Percentiles rank a stretch among this genome's conserved stretches.
Conservation (phyloP, 2,113 vertebrate species). For the Ptilonorhynchus violaceus region DNA sequence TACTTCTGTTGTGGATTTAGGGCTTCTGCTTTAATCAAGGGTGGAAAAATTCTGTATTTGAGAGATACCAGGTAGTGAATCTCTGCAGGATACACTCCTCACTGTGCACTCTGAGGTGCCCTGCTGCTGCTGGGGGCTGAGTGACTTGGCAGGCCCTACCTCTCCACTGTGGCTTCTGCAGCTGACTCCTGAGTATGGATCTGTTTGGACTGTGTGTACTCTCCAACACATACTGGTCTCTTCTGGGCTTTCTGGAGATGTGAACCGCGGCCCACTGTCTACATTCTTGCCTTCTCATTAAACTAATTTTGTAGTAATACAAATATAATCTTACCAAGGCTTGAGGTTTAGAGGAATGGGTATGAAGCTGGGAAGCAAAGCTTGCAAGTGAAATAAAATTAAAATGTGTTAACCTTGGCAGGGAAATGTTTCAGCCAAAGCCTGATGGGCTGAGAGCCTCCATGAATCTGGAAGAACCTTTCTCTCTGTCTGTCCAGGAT, state of each 20-base stretch:
- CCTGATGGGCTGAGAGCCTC: neutral
- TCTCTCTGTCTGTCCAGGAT: neutral
- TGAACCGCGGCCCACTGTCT: neutral
- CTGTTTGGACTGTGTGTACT: neutral
- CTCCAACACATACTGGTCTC: neutral
- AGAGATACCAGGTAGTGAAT: neutral
- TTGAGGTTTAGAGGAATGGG: neutral
- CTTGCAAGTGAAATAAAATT: neutral
- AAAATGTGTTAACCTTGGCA: neutral
- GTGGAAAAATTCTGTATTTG: neutral
- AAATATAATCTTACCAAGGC: neutral
- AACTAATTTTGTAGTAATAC: neutral
- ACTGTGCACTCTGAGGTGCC: neutral
- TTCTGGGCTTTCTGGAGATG: neutral
- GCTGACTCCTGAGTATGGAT: neutral
- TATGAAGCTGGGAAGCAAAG: neutral
- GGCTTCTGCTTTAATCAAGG: neutral
- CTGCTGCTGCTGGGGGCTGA: neutral
- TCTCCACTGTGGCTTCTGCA: neutral
- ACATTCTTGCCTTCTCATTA: neutral
- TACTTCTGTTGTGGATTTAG: neutral
- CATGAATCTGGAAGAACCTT: neutral
- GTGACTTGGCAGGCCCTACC: neutral
- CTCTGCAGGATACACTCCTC: neutral
- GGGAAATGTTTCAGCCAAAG: neutral